phyloP scores from a whole-genome alignment of 2,888 invertebrate genomes.

The Adelphocoris suturalis region DNA sequence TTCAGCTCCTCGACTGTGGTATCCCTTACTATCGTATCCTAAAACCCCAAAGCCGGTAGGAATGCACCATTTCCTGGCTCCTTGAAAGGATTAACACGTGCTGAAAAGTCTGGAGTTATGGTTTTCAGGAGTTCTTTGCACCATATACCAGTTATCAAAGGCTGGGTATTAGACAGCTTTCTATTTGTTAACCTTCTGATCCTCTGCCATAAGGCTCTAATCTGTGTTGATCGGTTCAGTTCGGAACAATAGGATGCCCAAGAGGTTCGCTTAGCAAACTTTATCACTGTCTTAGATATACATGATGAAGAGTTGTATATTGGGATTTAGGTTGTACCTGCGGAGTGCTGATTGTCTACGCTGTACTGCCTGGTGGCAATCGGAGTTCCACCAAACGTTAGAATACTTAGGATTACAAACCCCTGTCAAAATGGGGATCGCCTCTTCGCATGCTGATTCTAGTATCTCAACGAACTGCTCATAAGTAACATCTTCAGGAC shows the following conservation, averaged over 20 bases:
- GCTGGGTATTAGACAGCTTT: background rate
- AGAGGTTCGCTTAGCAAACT: background rate
- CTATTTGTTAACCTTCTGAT: slow-evolving; percentile 12
- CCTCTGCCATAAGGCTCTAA: slow-evolving; percentile 34
- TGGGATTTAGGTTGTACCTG: background rate
- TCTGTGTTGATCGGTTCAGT: background rate
- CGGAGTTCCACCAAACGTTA: background rate
- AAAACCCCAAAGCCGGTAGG: background rate
- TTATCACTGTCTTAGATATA: background rate
- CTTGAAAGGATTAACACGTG: background rate
- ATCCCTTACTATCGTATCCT: background rate
- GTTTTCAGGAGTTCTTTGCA: slow-evolving; percentile 21
- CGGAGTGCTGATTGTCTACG: background rate
- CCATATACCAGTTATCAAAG: slow-evolving; percentile 22
- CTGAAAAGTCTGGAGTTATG: background rate
- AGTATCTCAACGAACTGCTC: background rate
- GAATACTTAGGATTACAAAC: background rate
- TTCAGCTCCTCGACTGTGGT: slow-evolving; percentile 5
- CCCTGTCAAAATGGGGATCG: background rate
- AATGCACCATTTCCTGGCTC: background rate
- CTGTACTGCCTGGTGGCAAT: background rate
- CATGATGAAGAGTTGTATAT: background rate
- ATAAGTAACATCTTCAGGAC: background rate
- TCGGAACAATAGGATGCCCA: background rate
- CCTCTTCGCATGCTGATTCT: background rate